Percentiles rank a stretch among this genome's conserved stretches.
These are phyloP conservation scores for Forbesichthys agassizii DNA, from an alignment of 2,113 vertebrate species.

Conservation along the genomic window DNA sequence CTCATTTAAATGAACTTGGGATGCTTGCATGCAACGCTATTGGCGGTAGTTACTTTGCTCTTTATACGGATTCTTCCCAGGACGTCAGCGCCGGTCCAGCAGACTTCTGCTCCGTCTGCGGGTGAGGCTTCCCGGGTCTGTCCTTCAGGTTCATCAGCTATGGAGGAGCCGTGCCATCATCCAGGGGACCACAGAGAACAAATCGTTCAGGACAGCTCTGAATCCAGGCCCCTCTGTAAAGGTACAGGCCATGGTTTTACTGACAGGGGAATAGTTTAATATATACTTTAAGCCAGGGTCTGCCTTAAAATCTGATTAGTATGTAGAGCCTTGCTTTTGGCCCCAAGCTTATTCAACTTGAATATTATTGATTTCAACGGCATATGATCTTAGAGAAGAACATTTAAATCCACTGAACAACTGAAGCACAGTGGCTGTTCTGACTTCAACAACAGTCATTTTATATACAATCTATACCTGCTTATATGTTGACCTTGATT, in stretches of 20 bases:
- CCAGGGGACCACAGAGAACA: constrained; percentile 29
- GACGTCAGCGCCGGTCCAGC: constrained; percentile 34
- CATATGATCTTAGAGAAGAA: constrained; percentile 35
- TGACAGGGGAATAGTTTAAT: constrained; percentile 43
- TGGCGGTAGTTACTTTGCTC: not conserved
- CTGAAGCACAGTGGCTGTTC: constrained; percentile 1
- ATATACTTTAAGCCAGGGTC: constrained; percentile 30
- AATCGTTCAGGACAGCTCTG: constrained; percentile 22
- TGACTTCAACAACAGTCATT: constrained; percentile 23
- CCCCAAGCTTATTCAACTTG: constrained; percentile 45
- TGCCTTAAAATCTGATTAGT: constrained; percentile 50
- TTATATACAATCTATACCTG: constrained; percentile 23
- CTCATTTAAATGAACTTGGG: constrained; percentile 43
- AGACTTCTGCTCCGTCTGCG: constrained; percentile 16
- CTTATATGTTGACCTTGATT: constrained; percentile 52
- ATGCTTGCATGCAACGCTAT: constrained; percentile 28
- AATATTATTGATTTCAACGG: constrained; percentile 41
- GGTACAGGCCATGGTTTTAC: constrained; percentile 58
- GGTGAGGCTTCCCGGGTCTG: constrained; percentile 22
- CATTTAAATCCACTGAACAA: constrained; percentile 42
- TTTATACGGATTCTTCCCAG: constrained; percentile 58
- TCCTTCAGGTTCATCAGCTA: constrained; percentile 20
- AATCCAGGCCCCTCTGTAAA: constrained; percentile 48
- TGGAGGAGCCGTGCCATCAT: constrained; percentile 11
- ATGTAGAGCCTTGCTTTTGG: constrained; percentile 32